Percentiles rank a stretch among this genome's conserved stretches.
Conservation (phyloP, 2,113 vertebrate species). For the Grantiella picta region DNA sequence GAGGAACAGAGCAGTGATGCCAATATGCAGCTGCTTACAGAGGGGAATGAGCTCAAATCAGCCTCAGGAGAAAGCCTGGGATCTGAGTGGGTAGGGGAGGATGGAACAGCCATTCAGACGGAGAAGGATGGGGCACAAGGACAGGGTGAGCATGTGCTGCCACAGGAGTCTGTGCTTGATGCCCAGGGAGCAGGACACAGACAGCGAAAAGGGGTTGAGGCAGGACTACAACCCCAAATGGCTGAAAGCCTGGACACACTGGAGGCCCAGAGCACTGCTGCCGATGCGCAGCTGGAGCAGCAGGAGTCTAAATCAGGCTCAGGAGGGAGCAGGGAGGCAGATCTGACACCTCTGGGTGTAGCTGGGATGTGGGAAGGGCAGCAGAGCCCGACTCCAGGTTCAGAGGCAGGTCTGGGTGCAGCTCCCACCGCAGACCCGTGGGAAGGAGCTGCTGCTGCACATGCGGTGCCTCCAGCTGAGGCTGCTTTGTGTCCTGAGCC, state of each 20-base stretch:
- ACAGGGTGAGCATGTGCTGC: neutral
- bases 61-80: no score
- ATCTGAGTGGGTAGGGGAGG: no score
- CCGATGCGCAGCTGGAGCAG: fast-evolving
- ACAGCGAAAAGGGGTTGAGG: neutral
- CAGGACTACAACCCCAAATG: fast-evolving
- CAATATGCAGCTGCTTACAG: no score
- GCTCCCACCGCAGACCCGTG: fast-evolving
- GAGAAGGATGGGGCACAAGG: neutral
- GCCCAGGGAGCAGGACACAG: neutral
- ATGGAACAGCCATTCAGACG: fast-evolving
- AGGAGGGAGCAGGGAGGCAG: fast-evolving
- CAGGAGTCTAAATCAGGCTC: neutral
- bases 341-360: neutral
- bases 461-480: fast-evolving
- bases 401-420: neutral
- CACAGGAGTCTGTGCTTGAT: neutral
- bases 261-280: neutral
- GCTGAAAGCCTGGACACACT: fast-evolving
- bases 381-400: neutral
- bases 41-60: no score
- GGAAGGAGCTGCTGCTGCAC: neutral
- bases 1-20: no score
- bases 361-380: neutral
- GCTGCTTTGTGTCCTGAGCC: neutral